Base-by-base conservation (phyloP, 2,797 vertebrate genomes). In the Danio aesculapii region DNA sequence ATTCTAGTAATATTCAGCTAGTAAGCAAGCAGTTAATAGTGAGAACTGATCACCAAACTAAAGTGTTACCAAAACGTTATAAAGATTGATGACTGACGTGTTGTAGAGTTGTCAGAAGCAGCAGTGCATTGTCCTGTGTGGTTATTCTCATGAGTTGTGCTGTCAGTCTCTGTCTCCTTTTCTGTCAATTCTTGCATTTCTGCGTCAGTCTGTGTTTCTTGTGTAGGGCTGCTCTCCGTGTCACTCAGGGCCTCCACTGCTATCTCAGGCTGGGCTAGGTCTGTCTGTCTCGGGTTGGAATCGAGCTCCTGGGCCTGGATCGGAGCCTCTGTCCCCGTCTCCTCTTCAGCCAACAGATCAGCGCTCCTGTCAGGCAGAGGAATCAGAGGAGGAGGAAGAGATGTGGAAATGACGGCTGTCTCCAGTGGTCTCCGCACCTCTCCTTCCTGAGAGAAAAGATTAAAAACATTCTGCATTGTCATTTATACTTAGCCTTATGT, bases 351-450 rank as follows among this genome's bases (percentile, higher is more conserved):
- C 0, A 90, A 87, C 57, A 77, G 68, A 10, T 84, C 89, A 66
- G 86, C 74, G 0, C 39, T 75, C 50, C 92, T 89, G 83, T 92
- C 85, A 0, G 94, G 95, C 4, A 96, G 90, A 8, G 95, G 97
- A 83, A 96, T 95, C 80, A 97, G 94, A 68, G 97, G 96, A 0
- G 95, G 92, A 0, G 96, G 96, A 68, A 97, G 92, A 46, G 91
- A 55, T 2, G 84, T 84, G 2, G 91, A 86, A 52, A 84, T 13
- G 6, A 86, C 73, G 5, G 88, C 67, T 14, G 87, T 85, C 21
- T 96, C 94, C 1, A 92, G 81, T 7, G 94, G 94, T 69, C 90
- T 87, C 0, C 81, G 92, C 71, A 96, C 95, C 81, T 97, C 96
- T 4, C 95, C 96, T 2, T 92, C 93, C 97, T 98, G 86, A 7